A percentile compares a stretch with the other conserved stretches of the same genome.
phyloP scores from a whole-genome alignment of 2,113 vertebrate genomes.

The Peucedramus taeniatus region DNA sequence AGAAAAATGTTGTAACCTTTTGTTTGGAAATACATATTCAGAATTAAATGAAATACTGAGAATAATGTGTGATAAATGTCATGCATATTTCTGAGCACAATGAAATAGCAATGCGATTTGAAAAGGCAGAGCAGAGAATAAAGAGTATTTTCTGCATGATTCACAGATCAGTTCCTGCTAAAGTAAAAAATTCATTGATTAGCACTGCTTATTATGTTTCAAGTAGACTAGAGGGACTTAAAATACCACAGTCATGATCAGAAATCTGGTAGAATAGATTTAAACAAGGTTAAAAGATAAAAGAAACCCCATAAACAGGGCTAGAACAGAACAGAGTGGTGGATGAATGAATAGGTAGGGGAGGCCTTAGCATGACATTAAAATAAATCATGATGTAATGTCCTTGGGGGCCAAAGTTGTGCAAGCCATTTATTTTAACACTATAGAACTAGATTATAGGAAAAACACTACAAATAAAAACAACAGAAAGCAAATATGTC shows the following conservation, averaged over 20 bases:
- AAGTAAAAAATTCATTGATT: not conserved
- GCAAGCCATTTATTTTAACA: accelerated
- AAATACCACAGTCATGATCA: not conserved
- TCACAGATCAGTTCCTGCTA: not conserved
- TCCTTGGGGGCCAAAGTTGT: not conserved
- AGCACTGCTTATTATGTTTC: not conserved
- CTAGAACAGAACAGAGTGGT: not conserved
- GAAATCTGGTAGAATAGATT: not conserved
- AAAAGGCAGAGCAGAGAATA: not conserved
- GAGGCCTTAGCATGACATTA: not conserved
- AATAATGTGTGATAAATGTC: not conserved
- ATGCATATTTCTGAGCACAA: not conserved
- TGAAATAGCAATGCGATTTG: not conserved
- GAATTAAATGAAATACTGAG: not conserved
- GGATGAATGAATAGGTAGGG: not conserved
- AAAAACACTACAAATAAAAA: not conserved
- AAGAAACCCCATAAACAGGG: not conserved
- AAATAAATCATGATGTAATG: not conserved
- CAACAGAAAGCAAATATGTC: not conserved
- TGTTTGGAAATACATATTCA: not conserved
- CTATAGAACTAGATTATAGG: not conserved
- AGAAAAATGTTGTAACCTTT: not conserved
- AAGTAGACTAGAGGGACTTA: not conserved
- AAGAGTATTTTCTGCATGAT: not conserved
- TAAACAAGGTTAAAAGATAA: not conserved